Conservation (phyloP, 2,797 vertebrate genomes). For the Pristis pectinata region DNA sequence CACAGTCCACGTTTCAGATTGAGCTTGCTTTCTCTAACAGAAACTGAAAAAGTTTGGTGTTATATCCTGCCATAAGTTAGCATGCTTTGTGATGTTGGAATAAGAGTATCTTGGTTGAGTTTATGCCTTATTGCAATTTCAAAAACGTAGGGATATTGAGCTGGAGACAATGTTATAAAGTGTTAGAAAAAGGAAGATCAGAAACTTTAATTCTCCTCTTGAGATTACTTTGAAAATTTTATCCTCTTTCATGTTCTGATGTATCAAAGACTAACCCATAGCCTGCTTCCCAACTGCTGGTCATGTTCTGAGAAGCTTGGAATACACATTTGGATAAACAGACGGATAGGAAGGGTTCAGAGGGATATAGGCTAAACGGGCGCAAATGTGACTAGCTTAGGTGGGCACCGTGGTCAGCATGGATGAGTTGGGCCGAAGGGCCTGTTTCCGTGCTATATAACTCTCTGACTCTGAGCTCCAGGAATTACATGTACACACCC, state of each 20-base stretch:
- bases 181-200: neutral
- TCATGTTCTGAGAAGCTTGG: neutral
- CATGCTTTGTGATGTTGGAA: neutral
- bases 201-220: neutral
- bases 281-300: neutral
- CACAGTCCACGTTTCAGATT: no score
- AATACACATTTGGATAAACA: no score
- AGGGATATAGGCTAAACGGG: no score
- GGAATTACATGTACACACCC: neutral
- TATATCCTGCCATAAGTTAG: neutral
- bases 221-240: neutral
- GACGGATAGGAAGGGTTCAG: no score
- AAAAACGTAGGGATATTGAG: neutral
- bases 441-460: no score
- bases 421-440: no score
- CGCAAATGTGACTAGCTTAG: no score
- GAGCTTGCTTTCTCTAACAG: neutral
- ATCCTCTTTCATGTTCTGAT: neutral
- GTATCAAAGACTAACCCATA: neutral
- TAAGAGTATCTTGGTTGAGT: neutral
- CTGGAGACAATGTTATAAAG: neutral
- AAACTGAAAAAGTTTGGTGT: neutral
- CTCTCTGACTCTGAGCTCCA: no score
- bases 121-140: neutral
- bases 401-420: no score